Percentiles rank a stretch among this genome's conserved stretches.
Conservation (phyloP, 2,888 invertebrate genomes). For the Morpho achilles region DNA sequence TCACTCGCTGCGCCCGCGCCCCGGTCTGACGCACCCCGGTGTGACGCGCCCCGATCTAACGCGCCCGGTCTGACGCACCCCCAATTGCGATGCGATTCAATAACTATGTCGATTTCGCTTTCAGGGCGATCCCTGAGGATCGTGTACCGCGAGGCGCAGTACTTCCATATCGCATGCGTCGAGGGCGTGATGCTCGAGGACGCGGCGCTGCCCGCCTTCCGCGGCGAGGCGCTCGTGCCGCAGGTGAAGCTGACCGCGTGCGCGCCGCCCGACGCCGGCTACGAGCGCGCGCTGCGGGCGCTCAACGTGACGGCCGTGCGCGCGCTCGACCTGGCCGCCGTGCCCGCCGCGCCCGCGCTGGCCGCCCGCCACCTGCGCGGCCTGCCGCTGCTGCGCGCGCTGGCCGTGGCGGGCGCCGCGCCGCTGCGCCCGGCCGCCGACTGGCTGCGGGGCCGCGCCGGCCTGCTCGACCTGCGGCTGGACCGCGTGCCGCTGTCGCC, state of each 20-base stretch:
- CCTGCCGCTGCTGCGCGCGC: constrained; percentile 25
- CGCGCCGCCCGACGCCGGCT: constrained; percentile 27
- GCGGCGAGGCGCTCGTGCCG: constrained; percentile 15
- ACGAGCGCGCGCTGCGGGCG: constrained; percentile 22
- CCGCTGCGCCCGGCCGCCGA: background rate
- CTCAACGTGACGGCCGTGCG: constrained; percentile 64
- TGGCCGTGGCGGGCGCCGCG: constrained; percentile 12
- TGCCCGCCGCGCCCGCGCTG: constrained; percentile 66
- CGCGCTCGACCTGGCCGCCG: constrained; percentile 67
- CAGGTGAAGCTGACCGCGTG: constrained; percentile 25
- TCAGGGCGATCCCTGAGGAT: constrained; percentile 7
- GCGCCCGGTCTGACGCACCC: too few relatives aligned
- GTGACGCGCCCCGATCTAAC: too few relatives aligned
- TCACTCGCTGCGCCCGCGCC: too few relatives aligned
- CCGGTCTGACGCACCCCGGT: too few relatives aligned
- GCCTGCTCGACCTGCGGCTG: constrained; percentile 21
- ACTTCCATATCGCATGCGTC: constrained; percentile 24
- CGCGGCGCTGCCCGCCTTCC: constrained; percentile 28
- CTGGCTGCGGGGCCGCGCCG: background rate
- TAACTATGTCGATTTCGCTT: background rate
- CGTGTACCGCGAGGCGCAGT: constrained; percentile 9
- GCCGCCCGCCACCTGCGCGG: constrained; percentile 83
- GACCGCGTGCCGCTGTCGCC: constrained; percentile 15
- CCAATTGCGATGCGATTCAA: too few relatives aligned
- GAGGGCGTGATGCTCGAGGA: constrained; percentile 23